Conservation (phyloP, 2,113 vertebrate genomes). For the Atherinomorus stipes region DNA sequence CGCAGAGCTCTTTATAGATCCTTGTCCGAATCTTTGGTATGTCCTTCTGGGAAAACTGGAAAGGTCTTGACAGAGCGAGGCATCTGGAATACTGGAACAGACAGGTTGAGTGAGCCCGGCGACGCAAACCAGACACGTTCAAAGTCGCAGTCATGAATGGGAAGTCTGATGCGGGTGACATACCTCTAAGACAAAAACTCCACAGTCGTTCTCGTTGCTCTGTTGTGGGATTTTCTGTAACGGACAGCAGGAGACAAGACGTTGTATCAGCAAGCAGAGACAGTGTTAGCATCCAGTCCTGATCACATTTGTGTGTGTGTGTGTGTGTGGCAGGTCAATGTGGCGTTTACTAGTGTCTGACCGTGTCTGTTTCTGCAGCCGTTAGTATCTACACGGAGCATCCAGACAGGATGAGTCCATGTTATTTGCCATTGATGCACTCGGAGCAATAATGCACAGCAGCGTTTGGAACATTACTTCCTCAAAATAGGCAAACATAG, state of each 20-base stretch:
- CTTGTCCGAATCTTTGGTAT: conserved; percentile 95
- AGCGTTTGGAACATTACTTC: too few species aligned
- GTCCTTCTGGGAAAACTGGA: conserved; percentile 95
- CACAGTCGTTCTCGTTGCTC: conserved; percentile 98
- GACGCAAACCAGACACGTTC: neutral
- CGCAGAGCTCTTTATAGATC: conserved; percentile 98
- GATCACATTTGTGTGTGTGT: too few species aligned
- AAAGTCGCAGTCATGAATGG: accelerated
- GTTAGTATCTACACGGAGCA: too few species aligned
- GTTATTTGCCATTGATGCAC: too few species aligned
- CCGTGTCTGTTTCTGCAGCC: too few species aligned
- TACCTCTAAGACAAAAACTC: conserved; percentile 98
- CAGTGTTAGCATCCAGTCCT: too few species aligned
- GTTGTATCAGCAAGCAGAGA: neutral
- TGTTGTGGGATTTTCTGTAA: conserved; percentile 93
- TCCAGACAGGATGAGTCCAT: too few species aligned
- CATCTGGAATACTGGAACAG: conserved; percentile 92
- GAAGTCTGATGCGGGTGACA: neutral
- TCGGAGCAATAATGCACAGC: too few species aligned
- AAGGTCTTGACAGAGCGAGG: conserved; percentile 91
- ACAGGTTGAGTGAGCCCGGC: neutral
- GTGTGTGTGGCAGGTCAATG: too few species aligned
- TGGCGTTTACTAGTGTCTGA: too few species aligned
- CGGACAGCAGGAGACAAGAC: conserved; percentile 38
- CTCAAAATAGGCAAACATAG: too few species aligned